Evolutionary conservation across 2,797 vertebrate genomes (phyloP).

Genomic region (Lutjanus argentimaculatus): DNA sequence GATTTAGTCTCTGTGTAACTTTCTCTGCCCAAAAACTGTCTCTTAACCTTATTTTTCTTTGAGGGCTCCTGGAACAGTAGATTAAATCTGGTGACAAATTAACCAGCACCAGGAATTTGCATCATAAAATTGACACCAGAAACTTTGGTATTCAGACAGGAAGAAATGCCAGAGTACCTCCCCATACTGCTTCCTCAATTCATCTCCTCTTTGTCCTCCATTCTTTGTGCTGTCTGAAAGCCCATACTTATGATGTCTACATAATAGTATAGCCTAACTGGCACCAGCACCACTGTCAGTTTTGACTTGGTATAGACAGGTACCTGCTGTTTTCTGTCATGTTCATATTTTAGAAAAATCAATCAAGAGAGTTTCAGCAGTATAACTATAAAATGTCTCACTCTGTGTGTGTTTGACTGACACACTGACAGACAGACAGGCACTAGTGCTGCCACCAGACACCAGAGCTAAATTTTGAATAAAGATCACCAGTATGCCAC

Average conservation of each 20-base stretch:
- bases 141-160: slow-evolving; percentile 19
- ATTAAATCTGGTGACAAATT: slow-evolving; percentile 33
- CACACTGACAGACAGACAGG: slow-evolving; percentile 1
- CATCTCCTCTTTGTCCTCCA: slow-evolving; percentile 5
- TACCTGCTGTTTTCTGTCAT: slow-evolving; percentile 5
- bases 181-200: slow-evolving; percentile 1
- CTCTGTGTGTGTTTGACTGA: slow-evolving; percentile 6
- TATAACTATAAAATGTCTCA: background rate
- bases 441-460: slow-evolving; percentile 4
- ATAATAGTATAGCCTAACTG: background rate
- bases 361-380: background rate
- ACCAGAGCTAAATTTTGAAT: slow-evolving; percentile 33
- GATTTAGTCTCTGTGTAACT: background rate
- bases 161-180: slow-evolving; percentile 2
- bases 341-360: slow-evolving; percentile 21
- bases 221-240: background rate
- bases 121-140: slow-evolving; percentile 28
- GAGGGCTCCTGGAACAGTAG: slow-evolving; percentile 12
- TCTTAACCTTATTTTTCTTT: background rate
- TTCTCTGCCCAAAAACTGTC: slow-evolving; percentile 9
- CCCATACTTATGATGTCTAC: background rate
- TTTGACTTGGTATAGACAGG: background rate
- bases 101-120: background rate
- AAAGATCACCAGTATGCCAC: slow-evolving; percentile 8
- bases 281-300: background rate